Base-by-base conservation (phyloP, 2,888 invertebrate species). In the Drosophila fungiperda region DNA sequence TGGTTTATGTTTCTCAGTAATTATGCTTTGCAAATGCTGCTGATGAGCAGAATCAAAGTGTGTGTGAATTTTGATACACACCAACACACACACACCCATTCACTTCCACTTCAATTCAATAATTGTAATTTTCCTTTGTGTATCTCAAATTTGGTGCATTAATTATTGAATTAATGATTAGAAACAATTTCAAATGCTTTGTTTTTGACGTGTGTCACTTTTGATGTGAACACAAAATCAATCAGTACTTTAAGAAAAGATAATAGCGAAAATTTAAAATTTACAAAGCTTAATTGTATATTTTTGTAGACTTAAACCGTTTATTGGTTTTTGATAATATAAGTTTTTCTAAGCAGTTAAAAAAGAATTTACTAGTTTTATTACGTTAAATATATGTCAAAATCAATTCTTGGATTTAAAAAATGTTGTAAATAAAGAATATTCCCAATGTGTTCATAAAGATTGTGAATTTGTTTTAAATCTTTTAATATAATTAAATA, bases 21-120 rank as follows among this genome's bases (percentile, higher is more conserved):
- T 89, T 90, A 90, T 83, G 76, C 76, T 79, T 83, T 77, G 68
- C 71, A 80, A 81, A 78, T 78, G 69, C 63, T 64, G 62, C 55
- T 64, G 70, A 78, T 80, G 50, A 65, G 62, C 48, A 36, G 54
- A 20, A 3, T 3, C 23, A 11, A 20, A 17, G 6, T 29, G 33
- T 17, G 23, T 42, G 33, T 48, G 45, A 23, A 4, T 15, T 15
- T 8, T 23, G 45, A 8, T n/a, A 40, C 9, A 40, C 4, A 17
- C 4, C 40, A 40, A 40, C 42, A 33, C 29, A 9, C 48, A n/a
- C 1, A 40, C 42, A 29, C 29, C 5, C 48, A 42, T 7, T 17
- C 12, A 45, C 15, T 45, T 45, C 45, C 45, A 45, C 12, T 45
- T 15, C 20, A 45, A 15, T 45, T 45, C 15, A 3, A 20, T 4